Percentiles rank a stretch among this genome's conserved stretches.
phyloP scores from a whole-genome alignment of 1,140 invertebrate genomes.

The Drosophila lini region DNA sequence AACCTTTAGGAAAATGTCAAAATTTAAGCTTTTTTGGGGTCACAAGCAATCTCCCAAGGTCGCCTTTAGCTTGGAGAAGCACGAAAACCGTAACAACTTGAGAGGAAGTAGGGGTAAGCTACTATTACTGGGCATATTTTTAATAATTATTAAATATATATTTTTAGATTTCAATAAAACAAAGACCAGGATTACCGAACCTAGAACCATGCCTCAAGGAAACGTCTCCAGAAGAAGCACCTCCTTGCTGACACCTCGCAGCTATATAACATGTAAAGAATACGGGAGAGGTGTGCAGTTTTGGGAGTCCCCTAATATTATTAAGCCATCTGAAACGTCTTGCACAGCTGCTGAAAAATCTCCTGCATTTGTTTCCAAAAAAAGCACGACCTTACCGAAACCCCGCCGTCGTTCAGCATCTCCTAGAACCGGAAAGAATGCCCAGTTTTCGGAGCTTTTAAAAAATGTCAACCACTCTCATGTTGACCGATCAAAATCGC shows the following conservation, averaged over 20 bases:
- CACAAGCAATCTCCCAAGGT: neutral
- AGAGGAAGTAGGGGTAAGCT: neutral
- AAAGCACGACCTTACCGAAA: neutral
- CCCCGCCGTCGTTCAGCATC: neutral
- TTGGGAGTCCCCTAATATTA: neutral
- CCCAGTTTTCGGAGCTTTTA: too few species aligned
- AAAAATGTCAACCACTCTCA: neutral
- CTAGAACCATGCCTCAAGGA: neutral
- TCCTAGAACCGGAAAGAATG: too few species aligned
- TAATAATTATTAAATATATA: too few species aligned
- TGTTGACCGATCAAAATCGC: neutral
- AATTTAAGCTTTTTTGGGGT: neutral
- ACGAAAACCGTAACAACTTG: too few species aligned
- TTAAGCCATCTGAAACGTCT: neutral
- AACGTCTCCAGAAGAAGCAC: neutral
- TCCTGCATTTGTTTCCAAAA: neutral
- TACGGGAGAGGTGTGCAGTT: neutral
- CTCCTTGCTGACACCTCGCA: too few species aligned
- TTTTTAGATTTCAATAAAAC: neutral
- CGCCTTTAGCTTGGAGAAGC: neutral
- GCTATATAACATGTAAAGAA: too few species aligned
- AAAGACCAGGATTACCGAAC: neutral
- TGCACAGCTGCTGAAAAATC: neutral
- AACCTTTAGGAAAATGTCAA: conserved; percentile 9
- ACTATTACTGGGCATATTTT: neutral